Evolutionary conservation across 1,140 invertebrate species (phyloP).

Genomic region (Drosophila micromelanica): DNA sequence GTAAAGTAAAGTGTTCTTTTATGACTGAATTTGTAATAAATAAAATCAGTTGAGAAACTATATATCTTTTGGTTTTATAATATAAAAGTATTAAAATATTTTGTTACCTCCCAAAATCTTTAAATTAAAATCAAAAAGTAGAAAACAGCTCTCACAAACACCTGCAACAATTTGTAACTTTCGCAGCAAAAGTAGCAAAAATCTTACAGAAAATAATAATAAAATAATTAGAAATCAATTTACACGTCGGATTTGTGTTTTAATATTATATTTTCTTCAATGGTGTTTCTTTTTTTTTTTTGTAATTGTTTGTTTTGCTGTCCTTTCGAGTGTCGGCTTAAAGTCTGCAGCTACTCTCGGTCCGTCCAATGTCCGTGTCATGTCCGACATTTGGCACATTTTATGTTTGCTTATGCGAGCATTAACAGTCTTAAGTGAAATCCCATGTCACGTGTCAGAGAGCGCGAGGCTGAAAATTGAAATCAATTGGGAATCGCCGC

Average conservation of each 20-base stretch:
- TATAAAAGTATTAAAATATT: not conserved
- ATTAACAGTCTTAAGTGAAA: conserved; percentile 80
- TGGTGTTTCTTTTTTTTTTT: conserved; percentile 1
- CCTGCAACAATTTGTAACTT: conserved; percentile 43
- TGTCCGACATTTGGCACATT: conserved; percentile 75
- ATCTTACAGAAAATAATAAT: conserved; percentile 44
- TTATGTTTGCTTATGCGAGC: conserved; percentile 74
- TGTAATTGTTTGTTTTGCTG: conserved; percentile 65
- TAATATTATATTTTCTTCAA: conserved; percentile 15
- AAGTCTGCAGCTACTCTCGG: conserved; percentile 57
- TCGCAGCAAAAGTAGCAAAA: conserved; percentile 37
- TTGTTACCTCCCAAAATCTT: no score
- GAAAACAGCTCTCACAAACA: conserved; percentile 33
- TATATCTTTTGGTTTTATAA: not conserved
- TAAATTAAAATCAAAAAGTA: no score
- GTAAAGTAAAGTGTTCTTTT: conserved; percentile 6
- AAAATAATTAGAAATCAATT: conserved; percentile 80
- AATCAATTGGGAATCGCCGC: conserved; percentile 73
- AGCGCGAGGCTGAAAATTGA: conserved; percentile 48
- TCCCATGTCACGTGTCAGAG: conserved; percentile 79
- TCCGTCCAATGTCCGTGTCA: conserved; percentile 64
- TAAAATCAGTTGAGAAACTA: not conserved
- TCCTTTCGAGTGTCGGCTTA: conserved; percentile 70
- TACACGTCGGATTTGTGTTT: conserved; percentile 68
- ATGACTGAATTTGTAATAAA: not conserved